phyloP scores from a whole-genome alignment of 2,113 vertebrate species.

The Morone chrysops region DNA sequence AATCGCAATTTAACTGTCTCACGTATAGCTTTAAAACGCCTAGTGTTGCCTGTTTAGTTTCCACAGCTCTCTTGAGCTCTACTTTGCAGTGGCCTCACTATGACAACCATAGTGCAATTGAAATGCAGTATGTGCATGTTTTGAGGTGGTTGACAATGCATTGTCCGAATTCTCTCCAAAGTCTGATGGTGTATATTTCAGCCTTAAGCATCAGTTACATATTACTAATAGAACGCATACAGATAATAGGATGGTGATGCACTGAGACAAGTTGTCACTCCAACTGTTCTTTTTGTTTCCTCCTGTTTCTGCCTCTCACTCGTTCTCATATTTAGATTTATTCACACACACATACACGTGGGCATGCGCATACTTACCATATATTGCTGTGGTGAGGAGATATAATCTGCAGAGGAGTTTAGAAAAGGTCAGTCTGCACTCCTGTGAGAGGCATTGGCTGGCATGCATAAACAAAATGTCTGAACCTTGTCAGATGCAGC shows the following conservation, averaged over 20 bases:
- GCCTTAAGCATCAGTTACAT: conserved; percentile 2
- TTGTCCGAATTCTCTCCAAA: neutral
- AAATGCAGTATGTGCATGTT: neutral
- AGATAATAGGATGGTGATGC: conserved; percentile 5
- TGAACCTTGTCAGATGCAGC: conserved; percentile 44
- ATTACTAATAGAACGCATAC: conserved; percentile 10
- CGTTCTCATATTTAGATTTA: conserved; percentile 14
- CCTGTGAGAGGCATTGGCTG: conserved; percentile 49
- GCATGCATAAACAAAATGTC: conserved; percentile 61
- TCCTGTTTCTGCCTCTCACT: conserved; percentile 26
- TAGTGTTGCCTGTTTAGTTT: neutral
- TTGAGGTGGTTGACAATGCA: neutral
- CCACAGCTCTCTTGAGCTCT: neutral
- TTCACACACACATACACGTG: conserved; percentile 5
- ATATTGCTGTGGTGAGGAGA: conserved; percentile 38
- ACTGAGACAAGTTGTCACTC: conserved; percentile 27
- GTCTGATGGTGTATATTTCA: neutral
- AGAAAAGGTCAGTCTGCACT: conserved; percentile 65
- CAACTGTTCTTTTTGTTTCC: conserved; percentile 28
- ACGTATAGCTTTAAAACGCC: too few species aligned
- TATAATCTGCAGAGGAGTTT: conserved; percentile 53
- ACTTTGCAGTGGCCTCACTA: neutral
- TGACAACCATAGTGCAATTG: neutral
- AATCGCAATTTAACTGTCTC: too few species aligned
- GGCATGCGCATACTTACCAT: neutral